Base-by-base conservation (phyloP, 2,888 invertebrate species). In the Boloria selene region DNA sequence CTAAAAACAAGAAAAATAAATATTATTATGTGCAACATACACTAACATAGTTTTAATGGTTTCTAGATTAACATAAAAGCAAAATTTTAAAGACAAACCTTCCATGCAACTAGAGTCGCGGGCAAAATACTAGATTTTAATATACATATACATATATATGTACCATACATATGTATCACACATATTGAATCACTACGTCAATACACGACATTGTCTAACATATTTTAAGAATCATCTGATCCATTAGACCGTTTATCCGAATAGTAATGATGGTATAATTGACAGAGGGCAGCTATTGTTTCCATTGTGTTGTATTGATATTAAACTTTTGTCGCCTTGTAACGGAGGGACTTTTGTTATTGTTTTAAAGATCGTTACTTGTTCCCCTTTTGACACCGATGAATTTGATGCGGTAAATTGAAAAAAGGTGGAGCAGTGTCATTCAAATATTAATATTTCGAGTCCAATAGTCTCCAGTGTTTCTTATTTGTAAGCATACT, bases 251-350 rank as follows among this genome's bases (percentile, higher is more conserved):
- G 86, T 90, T 89, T 88, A 89, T 90, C 85, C 87, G 80, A 86
- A 91, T 90, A 88, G 86, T 91, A 92, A 92, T 91, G 89, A 91
- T 88, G 87, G 89, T 83, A 90, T 91, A 92, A 91, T 90, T 90
- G 92, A 91, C 90, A 90, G 87, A 86, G 86, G 83, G 83, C 86
- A 88, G 83, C 90, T 88, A 91, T 91, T 92, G 90, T 92, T 88
- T 84, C 88, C 80, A 89, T 90, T 88, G 90, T 91, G 80, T 87
- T 85, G 82, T 88, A 86, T 38, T 87, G 86, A 87, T 90, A 90
- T 90, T 88, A 87, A 79, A 82, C 85, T 87, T 91, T 91, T 89
- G 90, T 92, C 92, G 89, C 90, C 88, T 90, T 90, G 90, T 90
- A 87, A 89, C 86, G 84, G 82, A 80, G 76, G 74, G 79, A 81